These are phyloP conservation scores for Scophthalmus maximus DNA, from an alignment of 2,113 vertebrate species.

Conservation along the genomic window DNA sequence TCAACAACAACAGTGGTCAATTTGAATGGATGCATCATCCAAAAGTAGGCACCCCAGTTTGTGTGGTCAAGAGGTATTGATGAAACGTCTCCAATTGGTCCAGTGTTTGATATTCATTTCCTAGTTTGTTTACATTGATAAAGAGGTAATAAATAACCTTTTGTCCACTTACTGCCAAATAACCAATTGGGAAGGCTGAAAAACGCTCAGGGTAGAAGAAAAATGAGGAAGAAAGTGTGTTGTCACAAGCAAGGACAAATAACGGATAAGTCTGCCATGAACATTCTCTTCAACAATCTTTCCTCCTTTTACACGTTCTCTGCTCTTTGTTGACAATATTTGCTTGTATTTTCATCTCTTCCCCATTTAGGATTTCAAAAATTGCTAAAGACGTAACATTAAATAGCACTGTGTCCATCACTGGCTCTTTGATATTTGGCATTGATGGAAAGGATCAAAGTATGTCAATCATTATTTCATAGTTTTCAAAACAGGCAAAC, in stretches of 20 bases:
- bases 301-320: neutral
- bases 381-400: neutral
- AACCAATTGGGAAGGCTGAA: slow-evolving; percentile 9
- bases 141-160: slow-evolving; percentile 46
- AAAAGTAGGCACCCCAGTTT: slow-evolving; percentile 16
- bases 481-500: neutral
- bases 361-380: slow-evolving; percentile 5
- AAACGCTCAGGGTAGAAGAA: slow-evolving; percentile 11
- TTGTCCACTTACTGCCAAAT: slow-evolving; percentile 43
- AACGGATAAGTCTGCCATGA: neutral
- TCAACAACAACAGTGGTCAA: slow-evolving; percentile 42
- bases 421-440: neutral
- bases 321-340: neutral
- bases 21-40: slow-evolving; percentile 26
- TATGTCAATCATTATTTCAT: slow-evolving; percentile 2
- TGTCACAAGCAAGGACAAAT: slow-evolving; percentile 2
- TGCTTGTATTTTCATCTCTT: neutral
- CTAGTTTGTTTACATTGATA: slow-evolving; percentile 43
- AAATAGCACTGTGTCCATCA: neutral
- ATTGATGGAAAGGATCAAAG: slow-evolving; percentile 15
- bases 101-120: slow-evolving; percentile 57
- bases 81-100: slow-evolving; percentile 35
- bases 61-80: slow-evolving; percentile 47
- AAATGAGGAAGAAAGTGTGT: neutral
- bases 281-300: neutral